Evolutionary conservation across 2,113 vertebrate species (phyloP).

Genomic region (Xyliphius kryptos): DNA sequence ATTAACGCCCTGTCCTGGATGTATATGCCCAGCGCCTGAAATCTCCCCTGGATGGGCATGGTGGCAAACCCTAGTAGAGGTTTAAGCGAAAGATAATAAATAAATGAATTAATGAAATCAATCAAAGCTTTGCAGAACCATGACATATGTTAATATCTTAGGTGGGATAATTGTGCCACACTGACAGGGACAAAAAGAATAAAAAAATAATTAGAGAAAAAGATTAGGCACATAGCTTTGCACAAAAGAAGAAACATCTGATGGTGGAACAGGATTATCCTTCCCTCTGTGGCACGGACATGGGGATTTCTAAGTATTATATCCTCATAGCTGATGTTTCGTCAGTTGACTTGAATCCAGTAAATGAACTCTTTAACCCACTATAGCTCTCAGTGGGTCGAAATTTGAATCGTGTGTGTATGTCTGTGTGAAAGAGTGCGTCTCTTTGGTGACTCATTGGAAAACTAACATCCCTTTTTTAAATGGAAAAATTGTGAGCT

Average conservation of each 20-base stretch:
- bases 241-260: neutral
- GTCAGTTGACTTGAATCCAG: slow-evolving; percentile 5
- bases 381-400: neutral
- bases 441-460: neutral
- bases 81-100: too few species aligned
- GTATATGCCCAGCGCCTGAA: too few species aligned
- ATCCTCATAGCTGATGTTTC: slow-evolving; percentile 5
- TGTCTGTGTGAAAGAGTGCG: neutral
- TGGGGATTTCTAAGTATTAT: neutral
- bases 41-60: too few species aligned
- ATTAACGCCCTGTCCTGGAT: too few species aligned
- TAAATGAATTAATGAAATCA: too few species aligned
- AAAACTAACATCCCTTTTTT: neutral
- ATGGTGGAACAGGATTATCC: slow-evolving; percentile 3
- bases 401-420: neutral
- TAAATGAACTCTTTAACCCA: slow-evolving; percentile 26
- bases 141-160: slow-evolving; percentile 23
- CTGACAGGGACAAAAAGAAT: slow-evolving; percentile 8
- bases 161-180: slow-evolving; percentile 10
- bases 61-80: too few species aligned
- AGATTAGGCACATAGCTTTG: neutral
- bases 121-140: slow-evolving; percentile 24
- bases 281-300: neutral
- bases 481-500: neutral
- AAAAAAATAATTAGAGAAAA: slow-evolving; percentile 3